Base-by-base conservation (phyloP, 2,113 vertebrate genomes). In the Tamias sibiricus region DNA sequence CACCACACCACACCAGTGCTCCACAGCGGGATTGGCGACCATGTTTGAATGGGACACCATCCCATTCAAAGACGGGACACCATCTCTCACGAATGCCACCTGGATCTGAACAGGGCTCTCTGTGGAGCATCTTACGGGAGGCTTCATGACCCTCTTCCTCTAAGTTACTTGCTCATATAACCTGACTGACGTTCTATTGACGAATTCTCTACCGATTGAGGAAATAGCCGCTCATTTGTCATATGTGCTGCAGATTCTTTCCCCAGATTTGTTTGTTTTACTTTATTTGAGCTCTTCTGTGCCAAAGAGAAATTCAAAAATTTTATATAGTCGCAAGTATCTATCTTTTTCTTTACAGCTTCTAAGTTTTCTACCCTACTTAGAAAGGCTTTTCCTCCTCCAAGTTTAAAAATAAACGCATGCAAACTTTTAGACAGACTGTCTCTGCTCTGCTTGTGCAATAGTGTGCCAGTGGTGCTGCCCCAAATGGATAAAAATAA, bases 371-470 rank as follows among this genome's bases (percentile, higher is more conserved):
- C 66, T 75, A 4, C n/a, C 68, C 20, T 94, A 80, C 85, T 77
- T 80, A 95, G 54, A 84, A 90, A 95, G 64, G 5, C 64, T 83
- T 76, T 84, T 49, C n/a, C 20, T 83, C 10, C 59, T 90, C 93
- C 68, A 80, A 79, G 69, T 71, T 90, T 94, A 90, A 94, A 96
- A 96, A 94, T 80, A 96, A 95, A 80, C 28, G 64, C 76, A 84
- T 40, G 49, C 71, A 49, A 95, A 83, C 89, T 92, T 74, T 93
- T 69, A 91, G 68, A 57, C 75, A 87, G 83, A 47, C 42, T 64
- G 40, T 84, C 47, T 92, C 82, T 59, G 84, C 44, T 93, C 79
- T 64, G 17, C 91, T 66, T 75, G 59, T 59, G 57, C 57, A 79
- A 19, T 24, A 68, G 37, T 44, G 13, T 32, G n/a, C 62, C 57